Base-by-base conservation (phyloP, 2,113 vertebrate genomes). In the Gadus macrocephalus region DNA sequence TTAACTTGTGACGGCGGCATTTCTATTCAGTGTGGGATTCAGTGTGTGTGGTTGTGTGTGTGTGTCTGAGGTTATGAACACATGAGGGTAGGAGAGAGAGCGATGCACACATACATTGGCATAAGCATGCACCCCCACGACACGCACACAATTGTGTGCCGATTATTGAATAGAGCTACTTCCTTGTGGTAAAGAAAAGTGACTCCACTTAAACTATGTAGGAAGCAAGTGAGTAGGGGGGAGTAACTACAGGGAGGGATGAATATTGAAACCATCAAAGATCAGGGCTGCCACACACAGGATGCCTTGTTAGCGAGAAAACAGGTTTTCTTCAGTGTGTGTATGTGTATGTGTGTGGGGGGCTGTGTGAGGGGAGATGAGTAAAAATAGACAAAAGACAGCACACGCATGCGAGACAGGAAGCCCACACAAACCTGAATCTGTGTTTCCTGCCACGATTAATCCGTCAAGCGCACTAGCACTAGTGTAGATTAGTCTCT, bases 381-480 rank as follows among this genome's bases (percentile, higher is more conserved):
- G 63, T 71, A 62, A 72, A 72, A 35, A 3, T 9, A 61, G 38
- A 19, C n/a, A 20, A 69, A 28, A 68, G 66, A 58, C 62, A 70
- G 31, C 73, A 61, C 11, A 73, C 78, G 79, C 16, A 61, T 31
- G 66, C 16, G 83, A 83, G 82, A 83, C 76, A 81, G 76, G 77
- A 84, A 83, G 69, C 79, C 79, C 75, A 78, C 86, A 83, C 78
- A 74, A 58, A 84, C 79, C 81, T 70, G 72, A 83, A 83, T 81
- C 76, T 84, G 81, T 68, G 74, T 80, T 85, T 85, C 74, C 71
- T 79, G 76, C 59, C 74, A 62, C 59, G 72, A 84, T 89, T 85
- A 85, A 84, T 79, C 74, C 77, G 79, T 90, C 85, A 80, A 78
- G 42, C 15, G 15, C n/a, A 58, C 55, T 58, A 16, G 15, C n/a